These are phyloP conservation scores for Pandion haliaetus DNA, from an alignment of 2,113 vertebrate genomes.

Conservation along the genomic window DNA sequence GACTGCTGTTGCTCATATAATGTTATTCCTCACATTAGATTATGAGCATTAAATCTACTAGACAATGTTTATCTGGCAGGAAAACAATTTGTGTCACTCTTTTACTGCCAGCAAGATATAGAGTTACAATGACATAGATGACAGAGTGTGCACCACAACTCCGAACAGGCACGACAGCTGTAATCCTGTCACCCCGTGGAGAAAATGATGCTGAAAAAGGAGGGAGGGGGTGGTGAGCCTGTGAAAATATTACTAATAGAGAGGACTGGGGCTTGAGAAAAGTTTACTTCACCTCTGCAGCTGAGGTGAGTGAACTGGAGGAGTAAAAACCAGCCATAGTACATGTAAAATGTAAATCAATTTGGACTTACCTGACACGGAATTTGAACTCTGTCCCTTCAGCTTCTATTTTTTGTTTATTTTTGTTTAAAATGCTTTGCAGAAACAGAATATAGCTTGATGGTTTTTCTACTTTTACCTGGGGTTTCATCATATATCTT, in stretches of 20 bases:
- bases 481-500: background rate
- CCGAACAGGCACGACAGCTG: background rate
- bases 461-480: background rate
- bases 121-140: constrained; percentile 9
- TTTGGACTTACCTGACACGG: background rate
- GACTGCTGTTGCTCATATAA: background rate
- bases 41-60: constrained; percentile 28
- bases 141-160: background rate
- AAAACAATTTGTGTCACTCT: constrained; percentile 47
- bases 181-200: background rate
- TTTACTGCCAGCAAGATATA: constrained; percentile 11
- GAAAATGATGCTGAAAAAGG: background rate
- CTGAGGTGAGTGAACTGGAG: background rate
- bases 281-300: background rate
- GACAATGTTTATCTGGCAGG: constrained; percentile 20
- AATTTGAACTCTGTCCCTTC: background rate
- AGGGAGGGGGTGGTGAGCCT: background rate
- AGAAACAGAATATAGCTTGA: background rate
- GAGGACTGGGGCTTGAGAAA: background rate
- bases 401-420: background rate
- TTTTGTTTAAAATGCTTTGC: background rate
- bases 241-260: background rate
- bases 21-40: constrained; percentile 22
- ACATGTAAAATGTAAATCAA: background rate
- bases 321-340: background rate